These are phyloP conservation scores for Ceramica pisi DNA, from an alignment of 2,888 invertebrate genomes.

Conservation along the genomic window DNA sequence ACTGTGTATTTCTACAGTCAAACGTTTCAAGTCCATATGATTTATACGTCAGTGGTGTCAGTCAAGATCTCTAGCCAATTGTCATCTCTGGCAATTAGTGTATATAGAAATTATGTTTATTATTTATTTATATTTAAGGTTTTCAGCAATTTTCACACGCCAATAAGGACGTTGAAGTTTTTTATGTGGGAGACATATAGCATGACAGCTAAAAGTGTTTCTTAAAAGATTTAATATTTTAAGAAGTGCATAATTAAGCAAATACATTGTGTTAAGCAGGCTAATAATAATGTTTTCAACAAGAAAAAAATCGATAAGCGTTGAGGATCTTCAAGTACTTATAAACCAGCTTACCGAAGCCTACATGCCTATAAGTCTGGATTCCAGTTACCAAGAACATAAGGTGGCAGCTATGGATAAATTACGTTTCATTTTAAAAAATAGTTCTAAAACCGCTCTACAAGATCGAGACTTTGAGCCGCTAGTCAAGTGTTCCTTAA, in stretches of 20 bases:
- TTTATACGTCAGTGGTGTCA: too few species aligned
- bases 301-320: conserved; percentile 24
- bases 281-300: conserved; percentile 25
- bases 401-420: conserved; percentile 75
- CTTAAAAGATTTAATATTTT: neutral
- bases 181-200: neutral
- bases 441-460: conserved; percentile 61
- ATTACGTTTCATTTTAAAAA: conserved; percentile 70
- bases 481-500: conserved; percentile 75
- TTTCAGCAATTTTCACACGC: neutral
- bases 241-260: neutral
- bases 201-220: neutral
- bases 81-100: too few species aligned
- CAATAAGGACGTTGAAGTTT: neutral
- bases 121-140: neutral
- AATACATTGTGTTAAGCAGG: conserved; percentile 1
- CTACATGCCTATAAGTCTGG: conserved; percentile 76
- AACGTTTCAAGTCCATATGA: too few species aligned
- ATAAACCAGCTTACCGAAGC: conserved; percentile 68
- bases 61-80: too few species aligned
- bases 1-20: too few species aligned
- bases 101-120: neutral
- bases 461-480: conserved; percentile 75
- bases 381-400: conserved; percentile 64
- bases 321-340: conserved; percentile 67